Conservation (phyloP, 53 echinoderm and acorn worm species). For the Luidia sarsii region DNA sequence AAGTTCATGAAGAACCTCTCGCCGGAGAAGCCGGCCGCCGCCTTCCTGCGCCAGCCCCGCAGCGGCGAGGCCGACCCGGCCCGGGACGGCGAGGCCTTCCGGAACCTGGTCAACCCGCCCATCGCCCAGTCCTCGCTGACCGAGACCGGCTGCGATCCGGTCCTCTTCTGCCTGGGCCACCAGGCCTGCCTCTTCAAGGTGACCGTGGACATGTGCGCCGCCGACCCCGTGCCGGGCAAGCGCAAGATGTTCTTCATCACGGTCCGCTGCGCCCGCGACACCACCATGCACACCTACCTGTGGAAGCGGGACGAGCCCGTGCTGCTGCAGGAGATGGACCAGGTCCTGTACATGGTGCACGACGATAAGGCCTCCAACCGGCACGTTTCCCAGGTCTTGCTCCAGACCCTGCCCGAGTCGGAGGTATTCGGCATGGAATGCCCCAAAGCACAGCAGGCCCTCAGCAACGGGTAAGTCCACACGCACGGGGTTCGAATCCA, state of each 20-base stretch:
- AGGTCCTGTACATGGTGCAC: slow-evolving; percentile 72
- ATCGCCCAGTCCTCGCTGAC: slow-evolving; percentile 71
- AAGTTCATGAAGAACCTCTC: slow-evolving; percentile 78
- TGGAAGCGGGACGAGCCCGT: slow-evolving; percentile 55
- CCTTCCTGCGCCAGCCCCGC: slow-evolving; percentile 52
- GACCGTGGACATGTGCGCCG: slow-evolving; percentile 86
- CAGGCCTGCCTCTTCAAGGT: slow-evolving; percentile 94
- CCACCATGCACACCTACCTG: slow-evolving; percentile 64
- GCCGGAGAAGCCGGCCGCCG: slow-evolving; percentile 57
- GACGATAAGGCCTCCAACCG: slow-evolving; percentile 65
- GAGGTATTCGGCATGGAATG: slow-evolving; percentile 88
- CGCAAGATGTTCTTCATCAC: slow-evolving; percentile 86
- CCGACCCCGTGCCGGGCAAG: slow-evolving; percentile 89
- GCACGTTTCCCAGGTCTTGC: slow-evolving; percentile 48
- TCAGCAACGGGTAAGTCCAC: slow-evolving; percentile 82
- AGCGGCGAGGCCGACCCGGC: slow-evolving; percentile 21
- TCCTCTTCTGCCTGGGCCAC: slow-evolving; percentile 90
- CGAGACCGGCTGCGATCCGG: slow-evolving; percentile 91
- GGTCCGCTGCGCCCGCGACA: slow-evolving; percentile 91
- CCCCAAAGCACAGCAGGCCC: slow-evolving; percentile 67
- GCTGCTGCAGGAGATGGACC: slow-evolving; percentile 65
- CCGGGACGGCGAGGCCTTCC: slow-evolving; percentile 45
- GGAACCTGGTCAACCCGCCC: slow-evolving; percentile 60
- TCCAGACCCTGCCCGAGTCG: slow-evolving; percentile 71
- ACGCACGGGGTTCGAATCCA: too few species aligned